Percentiles rank a stretch among this genome's conserved stretches.
Evolutionary conservation across 1,140 invertebrate genomes (phyloP).

Genomic region (Chymomyza costata): DNA sequence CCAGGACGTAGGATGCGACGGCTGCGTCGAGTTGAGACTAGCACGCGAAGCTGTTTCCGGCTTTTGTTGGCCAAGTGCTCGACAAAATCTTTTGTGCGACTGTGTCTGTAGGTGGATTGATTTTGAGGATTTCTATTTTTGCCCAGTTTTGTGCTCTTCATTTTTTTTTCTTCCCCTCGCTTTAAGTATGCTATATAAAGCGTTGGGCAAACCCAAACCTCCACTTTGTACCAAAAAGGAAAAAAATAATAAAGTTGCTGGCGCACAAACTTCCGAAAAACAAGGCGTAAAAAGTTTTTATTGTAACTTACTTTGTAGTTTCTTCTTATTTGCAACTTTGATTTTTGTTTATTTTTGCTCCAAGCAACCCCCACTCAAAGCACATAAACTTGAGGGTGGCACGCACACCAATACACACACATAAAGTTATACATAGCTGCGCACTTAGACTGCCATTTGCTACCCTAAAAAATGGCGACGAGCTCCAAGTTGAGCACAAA

Average conservation of each 20-base stretch:
- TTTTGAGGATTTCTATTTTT: not conserved
- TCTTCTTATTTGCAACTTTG: conserved; percentile 73
- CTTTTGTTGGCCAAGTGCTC: conserved; percentile 69
- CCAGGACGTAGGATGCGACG: no score
- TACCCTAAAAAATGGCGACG: conserved; percentile 34
- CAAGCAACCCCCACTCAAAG: conserved; percentile 27
- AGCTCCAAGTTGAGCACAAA: conserved; percentile 26
- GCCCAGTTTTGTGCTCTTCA: not conserved
- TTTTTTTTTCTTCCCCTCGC: conserved; percentile 2
- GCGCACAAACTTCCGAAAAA: conserved; percentile 63
- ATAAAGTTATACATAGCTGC: conserved; percentile 5
- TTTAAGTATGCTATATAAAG: no score
- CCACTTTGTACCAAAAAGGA: conserved; percentile 6
- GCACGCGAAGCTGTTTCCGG: conserved; percentile 65
- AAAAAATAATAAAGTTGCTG: conserved; percentile 1
- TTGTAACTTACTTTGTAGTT: conserved; percentile 73
- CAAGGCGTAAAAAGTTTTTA: conserved; percentile 68
- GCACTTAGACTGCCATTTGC: not conserved
- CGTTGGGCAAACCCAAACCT: not conserved
- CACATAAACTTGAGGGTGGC: conserved; percentile 4
- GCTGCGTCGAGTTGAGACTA: no score
- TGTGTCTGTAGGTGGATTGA: not conserved
- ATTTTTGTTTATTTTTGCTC: conserved; percentile 72
- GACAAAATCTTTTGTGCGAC: conserved; percentile 61
- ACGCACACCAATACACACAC: conserved; percentile 19